Conservation (phyloP, 92 coral and sea anemone species). For the Umimayanthus kanabou region DNA sequence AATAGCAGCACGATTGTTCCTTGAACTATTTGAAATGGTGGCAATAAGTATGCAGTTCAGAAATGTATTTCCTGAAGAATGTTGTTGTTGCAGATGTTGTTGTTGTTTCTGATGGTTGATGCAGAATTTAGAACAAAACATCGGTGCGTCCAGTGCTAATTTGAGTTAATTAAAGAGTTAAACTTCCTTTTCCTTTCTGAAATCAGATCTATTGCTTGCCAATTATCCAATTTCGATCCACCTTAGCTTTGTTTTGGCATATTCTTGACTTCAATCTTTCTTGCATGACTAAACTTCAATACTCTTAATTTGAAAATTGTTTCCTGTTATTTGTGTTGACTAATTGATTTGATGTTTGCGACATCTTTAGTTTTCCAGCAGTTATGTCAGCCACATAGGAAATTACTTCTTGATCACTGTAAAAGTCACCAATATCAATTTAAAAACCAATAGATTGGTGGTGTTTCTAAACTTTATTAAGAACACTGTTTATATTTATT, state of each 20-base stretch:
- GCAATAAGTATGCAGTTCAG: too few species aligned
- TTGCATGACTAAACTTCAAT: neutral
- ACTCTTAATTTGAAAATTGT: neutral
- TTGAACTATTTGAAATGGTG: too few species aligned
- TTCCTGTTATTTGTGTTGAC: neutral
- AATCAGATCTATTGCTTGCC: neutral
- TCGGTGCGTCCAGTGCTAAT: neutral
- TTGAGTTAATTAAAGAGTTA: too few species aligned
- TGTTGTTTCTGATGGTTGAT: neutral
- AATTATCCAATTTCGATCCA: neutral
- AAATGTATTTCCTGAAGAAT: neutral
- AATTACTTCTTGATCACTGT: neutral
- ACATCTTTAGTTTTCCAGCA: neutral
- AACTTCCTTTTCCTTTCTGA: neutral
- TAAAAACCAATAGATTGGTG: neutral
- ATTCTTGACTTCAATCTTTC: neutral
- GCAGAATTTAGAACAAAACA: neutral
- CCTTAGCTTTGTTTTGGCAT: neutral
- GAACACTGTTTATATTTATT: neutral
- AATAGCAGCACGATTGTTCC: too few species aligned
- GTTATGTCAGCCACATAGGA: neutral
- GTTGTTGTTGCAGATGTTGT: too few species aligned
- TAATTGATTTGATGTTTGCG: neutral
- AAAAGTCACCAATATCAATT: neutral
- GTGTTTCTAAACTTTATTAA: neutral